A percentile compares a stretch with the other conserved stretches of the same genome.
Evolutionary conservation across 1,140 invertebrate genomes (phyloP).

Genomic region (Oedothorax gibbosus): DNA sequence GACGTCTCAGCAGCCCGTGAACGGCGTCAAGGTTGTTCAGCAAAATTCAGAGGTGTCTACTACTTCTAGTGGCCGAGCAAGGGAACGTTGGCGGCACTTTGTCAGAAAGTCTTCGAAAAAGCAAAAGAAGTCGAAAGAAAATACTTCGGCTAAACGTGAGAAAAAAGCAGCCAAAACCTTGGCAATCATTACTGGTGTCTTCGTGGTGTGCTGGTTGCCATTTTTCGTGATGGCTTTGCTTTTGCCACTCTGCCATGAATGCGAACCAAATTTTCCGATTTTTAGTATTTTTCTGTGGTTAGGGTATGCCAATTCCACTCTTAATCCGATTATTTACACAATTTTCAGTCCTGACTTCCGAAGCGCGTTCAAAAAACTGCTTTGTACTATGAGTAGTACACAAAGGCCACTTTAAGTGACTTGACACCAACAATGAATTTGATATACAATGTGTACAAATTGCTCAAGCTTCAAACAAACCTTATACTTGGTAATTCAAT

Average conservation of each 20-base stretch:
- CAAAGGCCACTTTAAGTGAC: conserved; percentile 23
- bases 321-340: conserved; percentile 91
- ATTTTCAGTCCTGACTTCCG: conserved; percentile 69
- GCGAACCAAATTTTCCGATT: conserved; percentile 80
- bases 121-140: conserved; percentile 20
- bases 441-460: background rate
- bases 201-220: conserved; percentile 93
- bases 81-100: conserved; percentile 16
- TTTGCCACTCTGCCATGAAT: conserved; percentile 83
- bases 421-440: background rate
- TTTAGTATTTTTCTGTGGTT: conserved; percentile 88
- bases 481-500: background rate
- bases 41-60: background rate
- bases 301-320: conserved; percentile 89
- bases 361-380: conserved; percentile 57
- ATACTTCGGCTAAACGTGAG: conserved; percentile 77
- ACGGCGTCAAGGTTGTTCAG: conserved; percentile 19
- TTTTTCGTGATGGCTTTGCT: conserved; percentile 92
- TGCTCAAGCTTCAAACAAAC: background rate
- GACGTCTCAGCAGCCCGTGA: conserved; percentile 45
- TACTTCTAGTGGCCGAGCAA: conserved; percentile 10
- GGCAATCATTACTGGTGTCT: conserved; percentile 76
- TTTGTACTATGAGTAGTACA: conserved; percentile 13
- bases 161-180: conserved; percentile 74
- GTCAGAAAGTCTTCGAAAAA: conserved; percentile 61